Evolutionary conservation across 64 coral and sea anemone genomes (phyloP), one percentile per base, ranked within the genome.

Genomic region (Montipora foliosa): DNA sequence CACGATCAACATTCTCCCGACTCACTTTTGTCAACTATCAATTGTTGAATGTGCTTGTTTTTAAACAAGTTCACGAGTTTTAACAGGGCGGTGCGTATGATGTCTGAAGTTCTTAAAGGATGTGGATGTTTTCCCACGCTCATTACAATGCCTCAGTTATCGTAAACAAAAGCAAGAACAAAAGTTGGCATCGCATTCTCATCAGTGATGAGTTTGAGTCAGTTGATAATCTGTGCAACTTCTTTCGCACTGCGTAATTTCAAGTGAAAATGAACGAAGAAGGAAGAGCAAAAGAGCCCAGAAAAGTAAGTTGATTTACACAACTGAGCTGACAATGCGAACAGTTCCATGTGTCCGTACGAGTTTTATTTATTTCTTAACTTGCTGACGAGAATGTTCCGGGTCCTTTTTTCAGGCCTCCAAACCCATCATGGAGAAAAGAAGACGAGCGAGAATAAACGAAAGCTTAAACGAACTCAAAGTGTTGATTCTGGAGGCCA

Each of bases 361-460:
- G 52, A 55, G 52, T 4, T 64, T 64, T 64, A 4, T 16, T 64
- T 64, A 12, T 64, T 16, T 47, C 53, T 21, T 59, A 15, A 14
- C 6, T 57, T 8, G 11, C 15, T 74, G 9, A n/a, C 25, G 64
- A 67, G n/a, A 79, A 49, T n/a, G 7, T 48, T 20, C 83, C 20
- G 20, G 15, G 68, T 71, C 21, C 59, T 24, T 82, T 93, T 82
- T 88, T 77, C 90, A 98, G 96, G 87, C 96, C 0, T 93, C 96
- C 24, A 98, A 98, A 71, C 96, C 96, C 22, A 95, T 98, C 60
- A 98, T 98, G 96, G 96, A 98, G 62, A 98, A 98, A 67, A 75
- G 94, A 7, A 74, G 96, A 84, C 53, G 96, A 71, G 96, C 94
- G 9, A 74, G 96, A 49, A 98, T 98, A 37, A 98, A 98, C 73